phyloP scores from a whole-genome alignment of 2,888 invertebrate species.

The Perithous albicinctus region DNA sequence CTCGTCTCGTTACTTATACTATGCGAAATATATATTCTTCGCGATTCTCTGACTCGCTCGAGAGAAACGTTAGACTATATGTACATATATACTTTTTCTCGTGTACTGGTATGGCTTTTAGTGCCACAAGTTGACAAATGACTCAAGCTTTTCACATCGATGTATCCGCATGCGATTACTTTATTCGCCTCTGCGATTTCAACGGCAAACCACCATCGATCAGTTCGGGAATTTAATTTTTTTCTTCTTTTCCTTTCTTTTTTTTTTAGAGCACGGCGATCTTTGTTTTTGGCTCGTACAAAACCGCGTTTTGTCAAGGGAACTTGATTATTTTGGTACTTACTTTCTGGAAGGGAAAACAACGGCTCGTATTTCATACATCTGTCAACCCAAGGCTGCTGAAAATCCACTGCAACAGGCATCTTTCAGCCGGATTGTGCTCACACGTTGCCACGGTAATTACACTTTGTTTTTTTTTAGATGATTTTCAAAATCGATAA shows the following conservation, averaged over 20 bases:
- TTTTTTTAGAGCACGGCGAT: not conserved
- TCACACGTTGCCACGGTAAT: constrained; percentile 8
- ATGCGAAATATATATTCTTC: constrained; percentile 48
- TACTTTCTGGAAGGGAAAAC: too few species aligned
- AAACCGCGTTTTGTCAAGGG: too few species aligned
- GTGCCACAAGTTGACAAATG: constrained; percentile 58
- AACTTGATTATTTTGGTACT: too few species aligned
- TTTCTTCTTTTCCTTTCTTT: too few species aligned
- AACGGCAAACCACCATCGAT: constrained; percentile 58
- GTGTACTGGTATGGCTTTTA: constrained; percentile 53
- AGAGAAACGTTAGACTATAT: constrained; percentile 38
- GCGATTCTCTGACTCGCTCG: constrained; percentile 48
- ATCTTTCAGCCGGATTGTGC: constrained; percentile 18
- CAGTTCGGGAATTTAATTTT: constrained; percentile 46
- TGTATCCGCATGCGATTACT: constrained; percentile 50
- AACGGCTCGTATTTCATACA: constrained; percentile 43
- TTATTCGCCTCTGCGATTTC: constrained; percentile 49
- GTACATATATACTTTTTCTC: too few species aligned
- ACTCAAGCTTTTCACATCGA: constrained; percentile 63
- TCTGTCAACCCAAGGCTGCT: constrained; percentile 14
- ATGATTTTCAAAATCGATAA: not conserved
- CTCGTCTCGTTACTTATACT: constrained; percentile 71
- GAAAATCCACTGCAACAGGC: constrained; percentile 30
- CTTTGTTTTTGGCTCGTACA: too few species aligned
- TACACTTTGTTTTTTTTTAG: not conserved